These are phyloP conservation scores for Coracopsis vasa DNA, from an alignment of 2,113 vertebrate genomes.

Conservation along the genomic window DNA sequence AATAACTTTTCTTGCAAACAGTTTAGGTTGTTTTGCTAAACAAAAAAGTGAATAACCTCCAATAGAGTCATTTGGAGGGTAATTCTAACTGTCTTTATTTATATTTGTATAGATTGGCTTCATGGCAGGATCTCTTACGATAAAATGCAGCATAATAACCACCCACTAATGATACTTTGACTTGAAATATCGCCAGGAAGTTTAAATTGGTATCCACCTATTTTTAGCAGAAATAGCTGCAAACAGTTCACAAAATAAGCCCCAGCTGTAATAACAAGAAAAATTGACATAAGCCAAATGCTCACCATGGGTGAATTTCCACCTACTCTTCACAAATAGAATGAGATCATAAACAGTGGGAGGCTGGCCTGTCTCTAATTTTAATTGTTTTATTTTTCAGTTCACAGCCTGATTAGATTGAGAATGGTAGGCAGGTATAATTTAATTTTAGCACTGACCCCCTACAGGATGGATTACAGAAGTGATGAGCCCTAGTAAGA, in stretches of 20 bases:
- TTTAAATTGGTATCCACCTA: slow-evolving; percentile 65
- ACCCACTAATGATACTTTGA: slow-evolving; percentile 64
- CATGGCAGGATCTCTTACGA: slow-evolving; percentile 48
- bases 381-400: slow-evolving; percentile 69
- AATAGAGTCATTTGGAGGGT: neutral
- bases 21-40: slow-evolving; percentile 41
- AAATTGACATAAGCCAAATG: slow-evolving; percentile 72
- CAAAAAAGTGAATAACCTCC: slow-evolving; percentile 48
- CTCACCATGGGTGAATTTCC: slow-evolving; percentile 62
- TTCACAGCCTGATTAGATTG: slow-evolving; percentile 58
- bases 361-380: slow-evolving; percentile 56
- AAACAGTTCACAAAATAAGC: slow-evolving; percentile 65
- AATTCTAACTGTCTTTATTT: slow-evolving; percentile 56
- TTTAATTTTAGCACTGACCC: slow-evolving; percentile 57
- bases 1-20: slow-evolving; percentile 54
- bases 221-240: slow-evolving; percentile 66
- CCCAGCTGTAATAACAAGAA: slow-evolving; percentile 63
- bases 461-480: slow-evolving; percentile 46
- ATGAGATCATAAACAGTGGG: slow-evolving; percentile 54
- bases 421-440: slow-evolving; percentile 55
- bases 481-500: slow-evolving; percentile 26
- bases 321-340: slow-evolving; percentile 58
- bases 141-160: slow-evolving; percentile 60
- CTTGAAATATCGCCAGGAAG: slow-evolving; percentile 54
- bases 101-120: slow-evolving; percentile 55